A percentile compares a stretch with the other conserved stretches of the same genome.
Evolutionary conservation across 2,888 invertebrate genomes (phyloP).

Genomic region (Drosophila eohydei): DNA sequence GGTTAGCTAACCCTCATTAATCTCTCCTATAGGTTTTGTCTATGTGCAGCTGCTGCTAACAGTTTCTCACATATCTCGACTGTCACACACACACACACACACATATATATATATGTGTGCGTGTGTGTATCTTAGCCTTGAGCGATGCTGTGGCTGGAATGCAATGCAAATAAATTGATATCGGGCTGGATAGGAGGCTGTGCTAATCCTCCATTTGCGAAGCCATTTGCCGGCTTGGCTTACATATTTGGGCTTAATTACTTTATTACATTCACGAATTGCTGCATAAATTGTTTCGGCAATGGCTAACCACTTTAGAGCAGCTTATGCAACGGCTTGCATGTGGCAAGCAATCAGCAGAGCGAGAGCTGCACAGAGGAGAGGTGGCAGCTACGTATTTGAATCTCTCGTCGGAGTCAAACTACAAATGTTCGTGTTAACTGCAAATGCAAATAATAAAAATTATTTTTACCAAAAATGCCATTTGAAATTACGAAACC

Average conservation of each 20-base stretch:
- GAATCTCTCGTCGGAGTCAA: conserved; percentile 42
- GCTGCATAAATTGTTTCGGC: conserved; percentile 48
- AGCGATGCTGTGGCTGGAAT: conserved; percentile 20
- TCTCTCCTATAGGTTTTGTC: conserved; percentile 50
- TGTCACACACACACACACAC: conserved; percentile 7
- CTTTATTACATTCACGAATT: conserved; percentile 58
- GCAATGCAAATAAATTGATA: conserved; percentile 44
- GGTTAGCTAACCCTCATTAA: conserved; percentile 69
- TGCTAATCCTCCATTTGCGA: conserved; percentile 10
- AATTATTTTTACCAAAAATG: conserved; percentile 27
- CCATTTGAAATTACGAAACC: conserved; percentile 50
- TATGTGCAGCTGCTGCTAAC: conserved; percentile 44
- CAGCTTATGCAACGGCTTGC: conserved; percentile 53
- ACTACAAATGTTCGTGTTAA: conserved; percentile 59
- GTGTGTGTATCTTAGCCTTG: conserved; percentile 36
- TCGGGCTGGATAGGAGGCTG: conserved; percentile 5
- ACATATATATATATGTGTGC: neutral
- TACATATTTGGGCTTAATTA: conserved; percentile 62
- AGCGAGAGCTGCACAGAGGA: neutral
- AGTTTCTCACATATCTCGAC: conserved; percentile 46
- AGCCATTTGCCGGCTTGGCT: conserved; percentile 30
- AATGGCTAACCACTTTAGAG: conserved; percentile 28
- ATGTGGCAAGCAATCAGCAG: conserved; percentile 24
- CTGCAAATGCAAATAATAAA: conserved; percentile 59
- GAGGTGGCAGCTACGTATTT: conserved; percentile 40